Base-by-base conservation (phyloP, 2,888 invertebrate species). In the Myopa testacea region DNA sequence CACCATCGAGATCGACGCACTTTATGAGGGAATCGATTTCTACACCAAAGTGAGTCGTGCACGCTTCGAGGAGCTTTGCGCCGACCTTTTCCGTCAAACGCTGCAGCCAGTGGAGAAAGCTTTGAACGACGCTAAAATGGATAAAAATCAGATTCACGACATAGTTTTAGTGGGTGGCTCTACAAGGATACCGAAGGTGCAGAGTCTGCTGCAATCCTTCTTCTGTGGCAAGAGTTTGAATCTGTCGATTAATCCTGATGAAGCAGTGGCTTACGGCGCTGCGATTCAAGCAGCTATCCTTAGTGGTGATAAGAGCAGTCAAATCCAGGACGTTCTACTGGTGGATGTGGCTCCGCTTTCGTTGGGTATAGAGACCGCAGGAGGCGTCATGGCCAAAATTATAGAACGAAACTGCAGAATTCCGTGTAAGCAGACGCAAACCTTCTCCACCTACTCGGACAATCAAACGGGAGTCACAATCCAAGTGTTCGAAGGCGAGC, bases 161-260 rank as follows among this genome's bases (percentile, higher is more conserved):
- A 93, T 95, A 10, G 95, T 95, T 0, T 90, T 96, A 34, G 95
- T 95, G 37, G 95, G 96, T 14, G 96, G 95, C 40, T 95, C 94
- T 0, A 95, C 93, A 0, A 92, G 95, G 79, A 95, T 95, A 78
- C 95, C 95, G 0, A 95, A 95, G 87, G 92, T 95, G 55, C 95
- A 95, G 88, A 93, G 90, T 80, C 87, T 95, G 81, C 90, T 95
- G 50, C 92, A 94, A 87, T 93, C 94, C 87, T 95, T 93, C 90
- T 95, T 95, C 91, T 92, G 92, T 82, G 94, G 92, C 10, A 94
- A 94, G 89, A 90, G 92, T 68, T 89, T 95, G 58, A 94, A 94
- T 86, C 90, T 94, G 68, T 93, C 93, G 76, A 94, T 95, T 84
- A 94, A 95, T 85, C 94, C 95, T 0, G 95, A 95, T 83, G 95